These are phyloP conservation scores for Salvelinus alpinus DNA, from an alignment of 2,113 vertebrate species.

Conservation along the genomic window DNA sequence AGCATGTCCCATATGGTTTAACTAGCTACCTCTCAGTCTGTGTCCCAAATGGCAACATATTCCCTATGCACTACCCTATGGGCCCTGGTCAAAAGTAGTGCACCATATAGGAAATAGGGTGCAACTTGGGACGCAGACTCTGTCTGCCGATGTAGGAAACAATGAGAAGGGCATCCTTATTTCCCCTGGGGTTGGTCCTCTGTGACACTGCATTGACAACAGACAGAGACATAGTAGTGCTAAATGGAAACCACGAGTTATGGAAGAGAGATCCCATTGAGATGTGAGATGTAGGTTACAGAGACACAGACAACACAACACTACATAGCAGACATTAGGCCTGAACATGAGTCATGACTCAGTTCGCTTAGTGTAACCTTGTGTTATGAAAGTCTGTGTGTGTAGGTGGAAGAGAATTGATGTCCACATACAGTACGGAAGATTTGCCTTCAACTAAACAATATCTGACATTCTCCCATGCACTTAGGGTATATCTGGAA, in stretches of 20 bases:
- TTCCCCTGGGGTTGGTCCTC: conserved; percentile 56
- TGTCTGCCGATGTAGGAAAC: conserved; percentile 52
- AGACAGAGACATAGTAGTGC: conserved; percentile 45
- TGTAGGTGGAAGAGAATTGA: background rate
- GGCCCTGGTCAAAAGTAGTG: no score
- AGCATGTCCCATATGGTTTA: conserved; percentile 55
- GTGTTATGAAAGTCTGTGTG: conserved; percentile 35
- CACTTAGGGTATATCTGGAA: conserved; percentile 50
- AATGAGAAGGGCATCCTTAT: conserved; percentile 59
- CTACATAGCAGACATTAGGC: conserved; percentile 18
- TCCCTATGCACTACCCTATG: no score
- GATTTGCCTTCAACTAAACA: conserved; percentile 60
- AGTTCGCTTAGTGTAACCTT: conserved; percentile 50
- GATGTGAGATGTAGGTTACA: conserved; percentile 21
- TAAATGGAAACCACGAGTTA: conserved; percentile 54
- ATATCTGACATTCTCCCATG: conserved; percentile 46
- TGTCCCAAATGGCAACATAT: no score
- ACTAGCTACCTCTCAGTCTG: background rate
- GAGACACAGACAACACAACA: background rate
- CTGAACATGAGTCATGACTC: conserved; percentile 49
- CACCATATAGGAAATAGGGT: no score
- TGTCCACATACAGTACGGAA: background rate
- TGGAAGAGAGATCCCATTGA: conserved; percentile 49
- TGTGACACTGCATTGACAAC: conserved; percentile 26
- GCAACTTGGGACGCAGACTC: background rate